These are phyloP conservation scores for Drosophila incognita DNA, from an alignment of 2,888 invertebrate genomes.

Conservation along the genomic window DNA sequence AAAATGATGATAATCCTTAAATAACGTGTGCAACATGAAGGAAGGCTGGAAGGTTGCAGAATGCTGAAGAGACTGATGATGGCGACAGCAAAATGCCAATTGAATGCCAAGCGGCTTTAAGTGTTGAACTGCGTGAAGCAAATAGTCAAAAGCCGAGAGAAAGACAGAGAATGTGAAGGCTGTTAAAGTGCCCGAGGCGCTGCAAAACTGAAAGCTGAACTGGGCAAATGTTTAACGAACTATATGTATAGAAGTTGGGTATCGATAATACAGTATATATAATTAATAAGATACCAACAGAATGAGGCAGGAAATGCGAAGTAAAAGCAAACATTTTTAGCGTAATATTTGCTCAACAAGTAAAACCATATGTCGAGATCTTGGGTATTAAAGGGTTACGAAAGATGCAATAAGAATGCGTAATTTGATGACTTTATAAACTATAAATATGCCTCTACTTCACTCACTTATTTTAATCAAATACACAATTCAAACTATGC, in stretches of 20 bases:
- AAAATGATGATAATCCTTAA: constrained; percentile 80
- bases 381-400: background rate
- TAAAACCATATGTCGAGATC: background rate
- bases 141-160: constrained; percentile 7
- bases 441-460: background rate
- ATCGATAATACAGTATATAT: constrained; percentile 16
- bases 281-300: background rate
- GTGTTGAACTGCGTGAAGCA: constrained; percentile 25
- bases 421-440: background rate
- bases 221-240: constrained; percentile 52
- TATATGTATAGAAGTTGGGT: constrained; percentile 16
- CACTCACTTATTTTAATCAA: background rate
- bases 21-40: constrained; percentile 58
- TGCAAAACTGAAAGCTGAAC: constrained; percentile 39
- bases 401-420: background rate
- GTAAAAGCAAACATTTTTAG: background rate
- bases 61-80: constrained; percentile 40
- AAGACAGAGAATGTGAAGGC: constrained; percentile 11
- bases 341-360: background rate
- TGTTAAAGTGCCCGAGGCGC: constrained; percentile 51
- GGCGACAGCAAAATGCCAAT: constrained; percentile 76
- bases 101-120: constrained; percentile 76
- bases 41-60: constrained; percentile 9
- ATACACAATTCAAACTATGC: background rate
- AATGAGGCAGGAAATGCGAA: background rate